Evolutionary conservation across 2,888 invertebrate species (phyloP), one percentile per base, ranked within the genome.

Genomic region (Metalampra italica): DNA sequence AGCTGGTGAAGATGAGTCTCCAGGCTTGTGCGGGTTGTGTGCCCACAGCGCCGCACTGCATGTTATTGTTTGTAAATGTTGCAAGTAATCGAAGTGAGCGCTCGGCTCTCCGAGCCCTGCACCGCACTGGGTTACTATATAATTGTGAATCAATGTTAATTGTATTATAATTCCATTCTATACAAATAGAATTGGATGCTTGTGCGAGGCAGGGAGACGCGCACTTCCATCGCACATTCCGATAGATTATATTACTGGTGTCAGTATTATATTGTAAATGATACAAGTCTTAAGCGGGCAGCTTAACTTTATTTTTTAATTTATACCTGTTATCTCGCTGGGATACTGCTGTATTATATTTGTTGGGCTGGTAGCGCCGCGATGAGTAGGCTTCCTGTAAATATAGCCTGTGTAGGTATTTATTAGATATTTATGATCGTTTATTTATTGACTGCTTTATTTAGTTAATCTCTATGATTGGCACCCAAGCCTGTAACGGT

Each of bases 361-460:
- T 79, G 84, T 85, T 84, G 82, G 88, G 84, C 85, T 81, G 81
- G 84, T 70, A 46, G 78, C 80, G 83, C 79, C 87, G 80, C 74
- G 22, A 29, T 71, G 66, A 74, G 66, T 75, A 78, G 74, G 86
- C 86, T 84, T 83, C 81, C 78, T 90, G 90, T 90, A 90, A 82
- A 90, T 90, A 90, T 90, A 86, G 87, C 83, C 83, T 68, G 62
- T 75, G 82, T 90, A 90, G 90, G 89, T 90, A 90, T 90, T 90
- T 90, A 90, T 90, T 89, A 90, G 88, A 90, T 90, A 90, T 90
- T 90, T 90, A 90, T 89, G 82, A 89, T 88, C 75, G 81, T 89
- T 90, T 89, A 90, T 90, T 90, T 90, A 90, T 90, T 90, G 89
- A 89, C 89, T 85, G 89, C 89, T 87, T 85, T 82, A 82, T 85